Evolutionary conservation across 1,140 invertebrate genomes (phyloP), one percentile per base, ranked within the genome.

Genomic region (Leptestheria dahalacensis): DNA sequence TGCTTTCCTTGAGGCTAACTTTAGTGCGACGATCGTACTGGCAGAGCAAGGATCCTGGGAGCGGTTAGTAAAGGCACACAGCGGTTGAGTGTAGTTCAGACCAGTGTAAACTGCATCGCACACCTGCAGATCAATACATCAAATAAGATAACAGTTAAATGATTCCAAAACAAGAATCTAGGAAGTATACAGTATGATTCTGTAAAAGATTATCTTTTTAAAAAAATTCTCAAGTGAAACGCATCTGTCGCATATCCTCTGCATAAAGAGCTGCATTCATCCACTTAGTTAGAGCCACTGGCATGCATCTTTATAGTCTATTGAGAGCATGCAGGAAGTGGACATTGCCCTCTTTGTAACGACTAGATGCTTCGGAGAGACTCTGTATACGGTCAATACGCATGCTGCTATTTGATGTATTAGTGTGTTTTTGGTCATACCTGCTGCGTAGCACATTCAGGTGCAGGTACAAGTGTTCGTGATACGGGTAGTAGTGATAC

Each of bases 81-180:
- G 74, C 15, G 88, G 88, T 70, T 93, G 89, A 24, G 89, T 92
- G 74, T 90, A 91, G 74, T 93, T 92, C 54, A 93, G 73, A 59
- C 90, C 77, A 28, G 91, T 84, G 73, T 93, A 93, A 54, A 93
- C 88, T 0, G 91, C 89, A 71, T 91, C 93, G 74, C 90, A 93
- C 58, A 91, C 87, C 80, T 91, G 77, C 68, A 63, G 58, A 59
- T 54, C 12, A 41, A n/a, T n/a, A n/a, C n/a, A n/a, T n/a, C n/a
- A n/a, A n/a, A n/a, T n/a, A n/a, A n/a, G n/a, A 60, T 53, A 28
- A 15, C 15, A 29, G 18, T 59, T 64, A 23, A 15, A 15, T 10
- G 26, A 20, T 29, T 29, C 18, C 21, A 3, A 28, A 46, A 20
- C 12, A 4, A 24, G 24, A 26, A 52, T 20, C 41, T 26, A 24